A percentile compares a stretch with the other conserved stretches of the same genome.
These are phyloP conservation scores for Dolichomitus sp. DNA, from an alignment of 2,888 invertebrate genomes.

Conservation along the genomic window DNA sequence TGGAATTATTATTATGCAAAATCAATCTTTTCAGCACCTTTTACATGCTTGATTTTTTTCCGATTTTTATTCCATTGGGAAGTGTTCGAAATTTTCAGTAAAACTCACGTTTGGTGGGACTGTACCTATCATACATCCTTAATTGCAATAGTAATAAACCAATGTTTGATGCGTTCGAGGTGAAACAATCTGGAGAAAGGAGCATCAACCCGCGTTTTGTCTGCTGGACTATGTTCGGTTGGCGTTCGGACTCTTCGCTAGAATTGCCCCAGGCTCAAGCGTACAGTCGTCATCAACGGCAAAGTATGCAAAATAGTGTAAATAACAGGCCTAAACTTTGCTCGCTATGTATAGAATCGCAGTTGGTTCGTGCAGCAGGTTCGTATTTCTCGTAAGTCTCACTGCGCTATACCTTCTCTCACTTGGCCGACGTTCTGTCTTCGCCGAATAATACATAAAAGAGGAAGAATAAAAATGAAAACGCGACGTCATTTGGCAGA, in stretches of 20 bases:
- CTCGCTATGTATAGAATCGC: constrained; percentile 71
- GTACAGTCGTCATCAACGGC: constrained; percentile 64
- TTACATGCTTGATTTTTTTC: no score
- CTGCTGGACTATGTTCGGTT: constrained; percentile 26
- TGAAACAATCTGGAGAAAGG: background rate
- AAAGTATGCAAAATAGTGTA: constrained; percentile 80
- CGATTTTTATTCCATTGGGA: no score
- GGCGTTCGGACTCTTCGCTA: constrained; percentile 27
- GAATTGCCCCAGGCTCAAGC: constrained; percentile 28
- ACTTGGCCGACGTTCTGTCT: constrained; percentile 16
- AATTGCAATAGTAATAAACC: background rate
- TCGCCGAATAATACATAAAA: constrained; percentile 6
- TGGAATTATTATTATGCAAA: background rate
- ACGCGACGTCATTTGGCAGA: constrained; percentile 31
- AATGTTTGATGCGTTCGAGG: background rate
- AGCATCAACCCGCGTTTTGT: constrained; percentile 8
- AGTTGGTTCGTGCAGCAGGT: constrained; percentile 16
- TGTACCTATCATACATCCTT: no score
- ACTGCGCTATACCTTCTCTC: background rate
- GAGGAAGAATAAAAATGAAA: constrained; percentile 7
- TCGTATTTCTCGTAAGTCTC: constrained; percentile 37
- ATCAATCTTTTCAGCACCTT: no score
- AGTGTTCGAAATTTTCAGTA: no score
- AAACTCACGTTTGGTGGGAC: no score
- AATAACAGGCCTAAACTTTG: constrained; percentile 75